Evolutionary conservation across 2,113 vertebrate species (phyloP).

Genomic region (Oxyura jamaicensis): DNA sequence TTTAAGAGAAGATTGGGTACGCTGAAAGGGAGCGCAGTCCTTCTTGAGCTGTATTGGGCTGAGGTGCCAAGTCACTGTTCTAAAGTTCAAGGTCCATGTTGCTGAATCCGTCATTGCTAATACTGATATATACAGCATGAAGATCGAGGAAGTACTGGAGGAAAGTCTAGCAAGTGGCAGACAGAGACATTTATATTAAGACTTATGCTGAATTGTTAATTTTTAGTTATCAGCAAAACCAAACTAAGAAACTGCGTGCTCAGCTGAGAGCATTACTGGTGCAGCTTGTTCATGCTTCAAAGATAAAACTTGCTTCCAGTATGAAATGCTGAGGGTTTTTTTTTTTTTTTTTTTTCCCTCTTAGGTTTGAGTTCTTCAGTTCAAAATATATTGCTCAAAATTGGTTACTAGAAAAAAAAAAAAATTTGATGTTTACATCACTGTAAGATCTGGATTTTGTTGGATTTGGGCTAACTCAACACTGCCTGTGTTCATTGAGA

Average conservation of each 20-base stretch:
- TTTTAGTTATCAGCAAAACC: constrained; percentile 48
- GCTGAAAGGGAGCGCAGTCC: background rate
- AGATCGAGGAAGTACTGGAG: background rate
- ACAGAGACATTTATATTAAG: constrained; percentile 25
- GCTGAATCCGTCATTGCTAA: background rate
- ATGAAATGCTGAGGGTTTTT: background rate
- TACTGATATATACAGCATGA: background rate
- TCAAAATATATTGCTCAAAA: background rate
- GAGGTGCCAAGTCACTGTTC: background rate
- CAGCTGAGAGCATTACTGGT: background rate
- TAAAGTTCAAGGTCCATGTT: background rate
- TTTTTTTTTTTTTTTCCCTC: background rate
- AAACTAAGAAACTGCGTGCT: constrained; percentile 5
- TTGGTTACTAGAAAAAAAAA: background rate
- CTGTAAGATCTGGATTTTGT: too few relatives aligned
- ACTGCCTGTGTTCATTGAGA: too few relatives aligned
- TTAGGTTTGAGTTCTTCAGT: background rate
- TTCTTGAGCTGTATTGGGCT: background rate
- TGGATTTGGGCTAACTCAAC: too few relatives aligned
- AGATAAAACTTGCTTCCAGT: background rate
- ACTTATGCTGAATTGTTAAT: constrained; percentile 6
- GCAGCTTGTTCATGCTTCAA: background rate
- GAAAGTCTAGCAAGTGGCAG: constrained; percentile 2
- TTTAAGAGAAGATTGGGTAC: background rate
- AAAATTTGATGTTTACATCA: too few relatives aligned